A percentile compares a stretch with the other conserved stretches of the same genome.
These are phyloP conservation scores for Synchiropus splendidus DNA, from an alignment of 2,113 vertebrate genomes.

Conservation along the genomic window DNA sequence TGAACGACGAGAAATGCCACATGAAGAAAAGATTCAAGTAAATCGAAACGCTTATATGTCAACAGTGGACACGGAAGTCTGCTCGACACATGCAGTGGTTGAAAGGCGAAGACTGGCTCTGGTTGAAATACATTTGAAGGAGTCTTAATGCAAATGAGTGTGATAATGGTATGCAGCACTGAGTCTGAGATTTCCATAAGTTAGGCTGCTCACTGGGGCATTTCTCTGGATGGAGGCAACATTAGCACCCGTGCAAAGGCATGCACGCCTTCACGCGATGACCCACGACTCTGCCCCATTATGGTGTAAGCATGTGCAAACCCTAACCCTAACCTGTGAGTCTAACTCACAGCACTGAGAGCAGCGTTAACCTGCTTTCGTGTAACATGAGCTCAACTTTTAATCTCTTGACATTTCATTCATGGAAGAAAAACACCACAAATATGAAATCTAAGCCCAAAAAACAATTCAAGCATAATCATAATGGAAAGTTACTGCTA, in stretches of 20 bases:
- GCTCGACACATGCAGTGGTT: constrained; percentile 14
- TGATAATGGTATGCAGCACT: constrained; percentile 76
- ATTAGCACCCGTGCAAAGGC: constrained; percentile 65
- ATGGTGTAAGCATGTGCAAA: constrained; percentile 43
- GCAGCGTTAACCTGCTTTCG: no score
- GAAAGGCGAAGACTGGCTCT: constrained; percentile 20
- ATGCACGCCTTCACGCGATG: constrained; percentile 1
- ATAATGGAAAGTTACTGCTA: no score
- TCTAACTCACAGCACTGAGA: no score
- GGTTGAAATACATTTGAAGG: constrained; percentile 56
- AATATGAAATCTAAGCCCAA: no score
- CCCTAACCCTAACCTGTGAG: constrained; percentile 17
- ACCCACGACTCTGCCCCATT: constrained; percentile 21
- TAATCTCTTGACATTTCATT: no score
- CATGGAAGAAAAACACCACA: no score
- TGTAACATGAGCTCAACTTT: no score
- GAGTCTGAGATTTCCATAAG: constrained; percentile 78
- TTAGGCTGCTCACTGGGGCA: constrained; percentile 68
- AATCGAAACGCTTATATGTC: no score
- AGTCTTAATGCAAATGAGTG: constrained; percentile 78
- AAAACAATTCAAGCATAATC: no score
- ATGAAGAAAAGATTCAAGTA: no score
- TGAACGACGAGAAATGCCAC: no score
- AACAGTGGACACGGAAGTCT: no score
- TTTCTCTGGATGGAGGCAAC: constrained; percentile 74